Evolutionary conservation across 1,140 invertebrate species (phyloP).

Genomic region (Cyrtorhinus lividipennis): DNA sequence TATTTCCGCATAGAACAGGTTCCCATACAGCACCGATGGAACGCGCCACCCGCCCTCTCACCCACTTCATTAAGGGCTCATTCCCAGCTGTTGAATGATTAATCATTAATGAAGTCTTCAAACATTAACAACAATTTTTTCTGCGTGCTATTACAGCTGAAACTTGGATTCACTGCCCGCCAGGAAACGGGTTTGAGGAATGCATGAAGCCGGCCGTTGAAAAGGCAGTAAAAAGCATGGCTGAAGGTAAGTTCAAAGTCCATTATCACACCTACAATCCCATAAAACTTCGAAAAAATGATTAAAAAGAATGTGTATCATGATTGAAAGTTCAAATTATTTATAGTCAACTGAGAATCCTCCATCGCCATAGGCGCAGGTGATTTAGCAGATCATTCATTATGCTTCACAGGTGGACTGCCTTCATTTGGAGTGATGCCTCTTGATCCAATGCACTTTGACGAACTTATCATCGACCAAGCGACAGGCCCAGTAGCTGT

Average conservation of each 20-base stretch:
- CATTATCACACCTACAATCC: too few relatives aligned
- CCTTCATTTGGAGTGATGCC: conserved; percentile 26
- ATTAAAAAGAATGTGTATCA: not conserved
- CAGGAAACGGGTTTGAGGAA: not conserved
- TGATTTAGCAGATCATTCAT: not conserved
- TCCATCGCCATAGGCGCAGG: too few relatives aligned
- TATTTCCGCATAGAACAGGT: too few relatives aligned
- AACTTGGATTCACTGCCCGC: not conserved
- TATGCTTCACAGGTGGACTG: conserved; percentile 18
- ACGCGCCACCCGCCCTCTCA: too few relatives aligned
- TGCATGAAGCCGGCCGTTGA: not conserved
- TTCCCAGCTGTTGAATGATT: too few relatives aligned
- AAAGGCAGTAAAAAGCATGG: not conserved
- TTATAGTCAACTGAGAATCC: too few relatives aligned
- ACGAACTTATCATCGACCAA: conserved; percentile 25
- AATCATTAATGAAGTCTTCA: too few relatives aligned
- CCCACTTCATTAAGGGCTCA: too few relatives aligned
- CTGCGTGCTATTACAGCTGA: not conserved
- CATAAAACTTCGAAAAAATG: not conserved
- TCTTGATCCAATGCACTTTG: conserved; percentile 27
- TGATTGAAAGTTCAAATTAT: not conserved
- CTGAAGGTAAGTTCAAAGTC: not conserved
- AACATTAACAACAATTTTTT: too few relatives aligned
- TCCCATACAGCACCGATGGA: too few relatives aligned
- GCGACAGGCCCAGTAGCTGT: conserved; percentile 28